phyloP scores from a whole-genome alignment of 2,113 vertebrate genomes.

The Gallinago media region DNA sequence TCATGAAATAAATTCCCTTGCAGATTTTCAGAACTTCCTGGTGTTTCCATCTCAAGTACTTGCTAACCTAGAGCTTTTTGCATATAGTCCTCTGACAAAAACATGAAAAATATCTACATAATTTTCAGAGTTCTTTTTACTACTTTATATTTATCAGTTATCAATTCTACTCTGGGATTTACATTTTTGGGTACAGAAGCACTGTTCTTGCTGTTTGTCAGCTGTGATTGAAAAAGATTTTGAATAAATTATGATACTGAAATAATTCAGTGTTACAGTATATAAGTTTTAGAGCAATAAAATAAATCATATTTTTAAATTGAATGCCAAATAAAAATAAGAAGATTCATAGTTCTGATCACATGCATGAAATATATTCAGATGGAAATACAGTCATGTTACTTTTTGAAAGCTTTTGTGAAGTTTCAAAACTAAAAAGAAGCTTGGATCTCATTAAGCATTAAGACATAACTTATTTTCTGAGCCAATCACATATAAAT shows the following conservation, averaged over 20 bases:
- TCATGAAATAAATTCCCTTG: not conserved
- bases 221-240: not conserved
- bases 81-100: not conserved
- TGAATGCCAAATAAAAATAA: not conserved
- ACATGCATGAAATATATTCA: not conserved
- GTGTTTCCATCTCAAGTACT: not conserved
- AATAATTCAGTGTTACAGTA: not conserved
- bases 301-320: not conserved
- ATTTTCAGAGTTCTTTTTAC: not conserved
- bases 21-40: not conserved
- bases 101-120: not conserved
- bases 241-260: not conserved
- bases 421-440: not conserved
- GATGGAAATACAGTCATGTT: not conserved
- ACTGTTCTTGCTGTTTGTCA: not conserved
- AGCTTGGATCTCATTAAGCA: not conserved
- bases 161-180: not conserved
- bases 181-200: not conserved
- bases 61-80: not conserved
- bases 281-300: not conserved
- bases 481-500: not conserved
- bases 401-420: not conserved
- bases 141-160: not conserved
- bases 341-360: not conserved
- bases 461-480: not conserved